Base-by-base conservation (phyloP, 2,888 invertebrate genomes). In the Sinopyrophorus schimmeli region DNA sequence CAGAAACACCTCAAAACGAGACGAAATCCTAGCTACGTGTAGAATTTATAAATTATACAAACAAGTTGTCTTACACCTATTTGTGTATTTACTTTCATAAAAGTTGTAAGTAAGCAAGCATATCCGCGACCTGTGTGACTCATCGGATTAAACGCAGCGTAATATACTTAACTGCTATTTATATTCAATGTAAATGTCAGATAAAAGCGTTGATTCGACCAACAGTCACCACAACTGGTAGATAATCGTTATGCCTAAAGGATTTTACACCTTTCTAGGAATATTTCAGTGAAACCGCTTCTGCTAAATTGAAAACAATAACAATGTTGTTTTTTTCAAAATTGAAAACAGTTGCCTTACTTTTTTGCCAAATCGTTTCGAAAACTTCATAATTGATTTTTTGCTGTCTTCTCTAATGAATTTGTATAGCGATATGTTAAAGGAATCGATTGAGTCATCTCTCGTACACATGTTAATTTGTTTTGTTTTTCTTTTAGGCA, bases 151-250 rank as follows among this genome's bases (percentile, higher is more conserved):
- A 62, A 62, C 62, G 55, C 54, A 60, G 59, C 55, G 46, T 61
- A 60, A 57, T 60, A 54, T 58, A 59, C 57, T 59, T 56, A 56
- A 58, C 48, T 47, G 53, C 59, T 63, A 63, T 61, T 61, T 63
- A 64, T 62, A 62, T 58, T 59, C 58, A 47, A 74, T 73, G 78
- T 77, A 78, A 79, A 78, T 79, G 78, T 78, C 78, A 77, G 77
- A 77, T 77, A 77, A 77, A 77, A 77, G 77, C 21, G 38, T 31
- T 12, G 77, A 77, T 77, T 73, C 75, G 42, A 47, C 47, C 46
- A 30, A 39, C 35, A 76, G 47, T 41, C 30, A 31, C 26, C 37
- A 9, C 40, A 30, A 21, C 37, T 23, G n/a, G 15, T 32, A 23
- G 28, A 28, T 46, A 39, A 30, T n/a, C 16, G 10, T 1, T 16